These are phyloP conservation scores for Melospiza georgiana DNA, from an alignment of 2,113 vertebrate species.

Conservation along the genomic window DNA sequence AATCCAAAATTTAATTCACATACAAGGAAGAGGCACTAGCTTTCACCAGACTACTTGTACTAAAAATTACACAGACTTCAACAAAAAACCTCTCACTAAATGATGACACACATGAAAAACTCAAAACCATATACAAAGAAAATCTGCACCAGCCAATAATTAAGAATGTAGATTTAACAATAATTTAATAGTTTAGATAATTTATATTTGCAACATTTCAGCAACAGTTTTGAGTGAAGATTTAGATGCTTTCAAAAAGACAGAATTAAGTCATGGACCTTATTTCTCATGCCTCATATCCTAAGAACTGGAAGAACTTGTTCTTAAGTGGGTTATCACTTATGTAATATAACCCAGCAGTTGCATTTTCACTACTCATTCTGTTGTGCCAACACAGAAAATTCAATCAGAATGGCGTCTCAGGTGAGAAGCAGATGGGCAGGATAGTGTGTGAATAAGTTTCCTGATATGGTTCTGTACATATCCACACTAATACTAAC, in stretches of 20 bases:
- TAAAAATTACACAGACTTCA: not conserved
- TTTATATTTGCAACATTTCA: not conserved
- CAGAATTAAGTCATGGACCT: not conserved
- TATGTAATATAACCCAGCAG: not conserved
- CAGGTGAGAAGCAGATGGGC: not conserved
- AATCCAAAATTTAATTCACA: not conserved
- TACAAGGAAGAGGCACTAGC: not conserved
- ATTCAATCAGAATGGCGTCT: not conserved
- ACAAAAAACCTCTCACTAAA: not conserved
- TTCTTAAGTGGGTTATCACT: not conserved
- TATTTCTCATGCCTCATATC: not conserved
- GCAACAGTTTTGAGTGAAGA: not conserved
- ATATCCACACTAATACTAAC: not conserved
- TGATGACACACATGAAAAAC: not conserved
- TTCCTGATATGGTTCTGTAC: not conserved
- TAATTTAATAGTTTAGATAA: not conserved
- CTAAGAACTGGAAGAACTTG: not conserved
- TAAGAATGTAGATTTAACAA: not conserved
- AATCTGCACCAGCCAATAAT: not conserved
- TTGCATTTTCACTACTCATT: not conserved
- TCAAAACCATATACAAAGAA: not conserved
- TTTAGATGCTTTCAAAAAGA: not conserved
- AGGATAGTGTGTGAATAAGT: not conserved
- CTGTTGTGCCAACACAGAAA: not conserved
- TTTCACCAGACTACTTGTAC: not conserved